Evolutionary conservation across 2,888 invertebrate genomes (phyloP).

Genomic region (Pterostichus niger): DNA sequence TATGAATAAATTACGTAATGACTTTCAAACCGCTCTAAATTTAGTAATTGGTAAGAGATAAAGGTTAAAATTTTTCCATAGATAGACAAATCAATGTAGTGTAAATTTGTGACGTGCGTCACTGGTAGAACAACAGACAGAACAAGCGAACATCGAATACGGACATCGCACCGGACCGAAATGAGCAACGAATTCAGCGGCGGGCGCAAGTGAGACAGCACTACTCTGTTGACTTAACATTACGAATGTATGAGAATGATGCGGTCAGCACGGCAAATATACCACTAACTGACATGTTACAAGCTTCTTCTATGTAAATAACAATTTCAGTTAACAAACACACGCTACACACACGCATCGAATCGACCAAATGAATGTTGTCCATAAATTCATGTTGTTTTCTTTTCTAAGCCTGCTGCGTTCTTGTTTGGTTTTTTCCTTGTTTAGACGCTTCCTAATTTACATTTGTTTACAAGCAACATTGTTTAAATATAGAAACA

Average conservation of each 20-base stretch:
- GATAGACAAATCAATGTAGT: slow-evolving; percentile 18
- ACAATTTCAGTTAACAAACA: slow-evolving; percentile 78
- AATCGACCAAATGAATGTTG: slow-evolving; percentile 58
- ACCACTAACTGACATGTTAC: slow-evolving; percentile 74
- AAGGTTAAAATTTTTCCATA: no score
- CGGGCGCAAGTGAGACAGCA: slow-evolving; percentile 32
- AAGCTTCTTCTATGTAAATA: slow-evolving; percentile 77
- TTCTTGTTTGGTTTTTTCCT: background rate
- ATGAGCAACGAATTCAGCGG: slow-evolving; percentile 23
- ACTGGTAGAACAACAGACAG: slow-evolving; percentile 44
- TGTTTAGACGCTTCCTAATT: background rate
- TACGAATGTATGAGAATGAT: slow-evolving; percentile 75
- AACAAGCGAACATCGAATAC: slow-evolving; percentile 40
- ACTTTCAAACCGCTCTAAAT: no score
- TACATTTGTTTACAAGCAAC: background rate
- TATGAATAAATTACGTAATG: no score
- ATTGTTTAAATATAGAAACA: background rate
- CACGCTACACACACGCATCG: slow-evolving; percentile 51
- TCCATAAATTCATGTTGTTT: slow-evolving; percentile 6
- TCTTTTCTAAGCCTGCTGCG: slow-evolving; percentile 37
- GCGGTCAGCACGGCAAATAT: slow-evolving; percentile 75
- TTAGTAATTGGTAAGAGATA: no score
- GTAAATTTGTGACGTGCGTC: slow-evolving; percentile 45
- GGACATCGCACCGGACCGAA: slow-evolving; percentile 10
- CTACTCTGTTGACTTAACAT: slow-evolving; percentile 75